Evolutionary conservation across 1,140 invertebrate species (phyloP).

Genomic region (Drosophila watanabei): DNA sequence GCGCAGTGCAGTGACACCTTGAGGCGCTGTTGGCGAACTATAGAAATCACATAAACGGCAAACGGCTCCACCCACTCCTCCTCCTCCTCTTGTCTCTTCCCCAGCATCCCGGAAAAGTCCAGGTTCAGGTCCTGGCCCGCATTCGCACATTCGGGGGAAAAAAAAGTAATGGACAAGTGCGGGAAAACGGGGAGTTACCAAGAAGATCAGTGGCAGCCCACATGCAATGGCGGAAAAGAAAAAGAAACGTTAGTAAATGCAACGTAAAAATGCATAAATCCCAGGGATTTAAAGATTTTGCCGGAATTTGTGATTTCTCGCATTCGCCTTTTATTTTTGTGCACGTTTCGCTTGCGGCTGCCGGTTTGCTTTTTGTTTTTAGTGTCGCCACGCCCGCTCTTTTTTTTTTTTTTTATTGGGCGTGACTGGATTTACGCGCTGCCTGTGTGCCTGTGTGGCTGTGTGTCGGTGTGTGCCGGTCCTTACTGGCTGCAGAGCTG

Average conservation of each 20-base stretch:
- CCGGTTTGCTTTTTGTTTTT: slow-evolving; percentile 57
- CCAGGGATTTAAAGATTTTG: slow-evolving; percentile 80
- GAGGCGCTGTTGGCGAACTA: slow-evolving; percentile 75
- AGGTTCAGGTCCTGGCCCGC: slow-evolving; percentile 41
- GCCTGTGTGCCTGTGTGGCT: slow-evolving; percentile 12
- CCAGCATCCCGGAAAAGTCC: background rate
- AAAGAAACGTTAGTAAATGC: slow-evolving; percentile 55
- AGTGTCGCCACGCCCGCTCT: slow-evolving; percentile 19
- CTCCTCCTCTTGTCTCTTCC: background rate
- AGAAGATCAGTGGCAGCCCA: slow-evolving; percentile 49
- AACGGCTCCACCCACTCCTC: background rate
- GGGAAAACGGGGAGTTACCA: background rate
- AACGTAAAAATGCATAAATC: slow-evolving; percentile 84
- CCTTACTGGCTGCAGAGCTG: too few species aligned
- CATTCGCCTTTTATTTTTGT: slow-evolving; percentile 73
- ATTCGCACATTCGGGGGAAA: slow-evolving; percentile 48
- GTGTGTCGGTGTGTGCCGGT: slow-evolving; percentile 6
- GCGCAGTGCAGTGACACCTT: slow-evolving; percentile 66
- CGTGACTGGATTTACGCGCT: slow-evolving; percentile 79
- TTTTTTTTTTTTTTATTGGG: slow-evolving; percentile 23
- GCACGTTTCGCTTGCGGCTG: slow-evolving; percentile 55
- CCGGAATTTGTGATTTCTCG: slow-evolving; percentile 81
- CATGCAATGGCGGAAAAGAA: slow-evolving; percentile 37
- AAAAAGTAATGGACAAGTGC: slow-evolving; percentile 46
- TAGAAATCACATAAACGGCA: slow-evolving; percentile 76